Percentiles rank a stretch among this genome's conserved stretches.
phyloP scores from a whole-genome alignment of 2,888 invertebrate species.

The Acronicta alni region DNA sequence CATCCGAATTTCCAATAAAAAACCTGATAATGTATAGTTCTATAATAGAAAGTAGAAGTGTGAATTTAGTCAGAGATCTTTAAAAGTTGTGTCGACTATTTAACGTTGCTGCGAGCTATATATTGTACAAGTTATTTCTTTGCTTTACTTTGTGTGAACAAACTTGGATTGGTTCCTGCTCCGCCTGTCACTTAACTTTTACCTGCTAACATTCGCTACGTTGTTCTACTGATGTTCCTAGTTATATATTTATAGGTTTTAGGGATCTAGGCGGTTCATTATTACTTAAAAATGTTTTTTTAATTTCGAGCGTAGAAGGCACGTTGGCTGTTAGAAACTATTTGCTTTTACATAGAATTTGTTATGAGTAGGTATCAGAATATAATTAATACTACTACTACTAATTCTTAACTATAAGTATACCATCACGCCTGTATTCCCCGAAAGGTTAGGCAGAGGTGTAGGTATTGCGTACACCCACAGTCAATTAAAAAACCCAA shows the following conservation, averaged over 20 bases:
- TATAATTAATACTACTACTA: no score
- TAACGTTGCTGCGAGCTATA: not conserved
- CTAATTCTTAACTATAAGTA: no score
- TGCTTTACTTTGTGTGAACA: slow-evolving; percentile 15
- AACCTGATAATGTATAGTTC: not conserved
- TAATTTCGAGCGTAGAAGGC: no score
- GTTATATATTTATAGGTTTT: not conserved
- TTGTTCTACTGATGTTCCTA: slow-evolving; percentile 16
- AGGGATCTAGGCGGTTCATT: no score
- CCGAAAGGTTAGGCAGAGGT: no score
- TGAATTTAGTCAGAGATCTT: not conserved
- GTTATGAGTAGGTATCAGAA: no score
- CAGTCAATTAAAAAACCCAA: no score
- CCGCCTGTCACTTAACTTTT: slow-evolving; percentile 42
- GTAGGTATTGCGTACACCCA: no score
- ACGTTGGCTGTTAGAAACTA: no score
- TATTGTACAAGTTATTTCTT: slow-evolving; percentile 39
- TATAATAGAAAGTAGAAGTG: not conserved
- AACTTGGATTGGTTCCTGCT: slow-evolving; percentile 50
- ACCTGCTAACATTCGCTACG: slow-evolving; percentile 19
- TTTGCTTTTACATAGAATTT: no score
- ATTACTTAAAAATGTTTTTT: no score
- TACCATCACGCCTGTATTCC: no score
- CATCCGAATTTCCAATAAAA: not conserved
- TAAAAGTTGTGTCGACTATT: slow-evolving; percentile 1